Evolutionary conservation across 2,113 vertebrate genomes (phyloP).

Genomic region (Oenanthe melanoleuca): DNA sequence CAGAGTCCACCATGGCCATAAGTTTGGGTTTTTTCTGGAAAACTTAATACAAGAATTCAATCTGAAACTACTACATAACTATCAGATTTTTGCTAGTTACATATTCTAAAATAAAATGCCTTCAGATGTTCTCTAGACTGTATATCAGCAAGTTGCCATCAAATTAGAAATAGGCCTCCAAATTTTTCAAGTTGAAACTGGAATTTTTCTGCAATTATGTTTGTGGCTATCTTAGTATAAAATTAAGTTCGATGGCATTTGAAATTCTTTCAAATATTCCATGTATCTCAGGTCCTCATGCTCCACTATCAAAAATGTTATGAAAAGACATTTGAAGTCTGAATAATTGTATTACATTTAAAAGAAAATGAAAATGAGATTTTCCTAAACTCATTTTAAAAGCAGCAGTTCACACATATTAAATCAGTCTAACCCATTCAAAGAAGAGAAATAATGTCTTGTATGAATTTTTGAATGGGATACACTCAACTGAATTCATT

Average conservation of each 20-base stretch:
- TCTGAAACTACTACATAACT: background rate
- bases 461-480: background rate
- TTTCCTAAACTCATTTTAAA: slow-evolving; percentile 9
- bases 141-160: background rate
- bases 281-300: background rate
- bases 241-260: background rate
- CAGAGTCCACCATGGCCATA: background rate
- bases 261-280: background rate
- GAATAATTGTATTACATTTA: background rate
- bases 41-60: background rate
- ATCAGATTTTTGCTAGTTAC: background rate
- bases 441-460: background rate
- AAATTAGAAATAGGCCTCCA: background rate
- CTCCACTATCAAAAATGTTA: background rate
- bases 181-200: background rate
- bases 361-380: slow-evolving; percentile 1
- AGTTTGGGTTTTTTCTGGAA: background rate
- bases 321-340: background rate
- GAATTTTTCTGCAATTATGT: background rate
- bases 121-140: background rate
- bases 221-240: background rate
- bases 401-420: background rate
- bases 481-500: background rate
- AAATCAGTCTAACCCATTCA: background rate
- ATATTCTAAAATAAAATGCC: background rate